These are phyloP conservation scores for Chrysocyon brachyurus DNA, from an alignment of 2,797 vertebrate species.

Conservation along the genomic window DNA sequence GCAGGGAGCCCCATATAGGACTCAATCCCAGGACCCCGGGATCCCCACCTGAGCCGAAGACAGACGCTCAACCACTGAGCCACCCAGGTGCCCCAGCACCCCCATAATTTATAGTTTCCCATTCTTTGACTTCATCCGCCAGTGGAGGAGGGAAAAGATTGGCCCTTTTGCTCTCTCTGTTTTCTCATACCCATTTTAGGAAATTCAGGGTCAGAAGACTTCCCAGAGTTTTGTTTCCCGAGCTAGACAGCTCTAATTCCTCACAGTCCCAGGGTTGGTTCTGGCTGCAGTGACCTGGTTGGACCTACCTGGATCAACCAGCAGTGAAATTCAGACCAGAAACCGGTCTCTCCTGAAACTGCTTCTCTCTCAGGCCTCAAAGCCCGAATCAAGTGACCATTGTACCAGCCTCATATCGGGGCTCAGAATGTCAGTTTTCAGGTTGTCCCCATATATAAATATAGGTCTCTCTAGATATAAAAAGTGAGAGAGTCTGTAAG, in stretches of 20 bases:
- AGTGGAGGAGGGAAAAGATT: neutral
- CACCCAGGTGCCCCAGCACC: too few relatives aligned
- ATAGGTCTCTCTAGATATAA: conserved; percentile 88
- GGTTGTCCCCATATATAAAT: conserved; percentile 88
- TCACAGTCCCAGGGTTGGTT: neutral
- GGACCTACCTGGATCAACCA: neutral
- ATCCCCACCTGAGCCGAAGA: too few relatives aligned
- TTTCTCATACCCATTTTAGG: neutral
- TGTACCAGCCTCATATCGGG: conserved; percentile 85
- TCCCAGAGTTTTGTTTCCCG: neutral
- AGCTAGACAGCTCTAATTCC: neutral
- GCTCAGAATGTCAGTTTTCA: conserved; percentile 86
- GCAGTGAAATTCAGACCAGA: conserved; percentile 70
- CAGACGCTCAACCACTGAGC: too few relatives aligned
- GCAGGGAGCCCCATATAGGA: too few relatives aligned
- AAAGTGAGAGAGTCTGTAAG: conserved; percentile 87
- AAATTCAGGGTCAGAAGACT: conserved; percentile 32
- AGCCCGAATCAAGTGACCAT: conserved; percentile 85
- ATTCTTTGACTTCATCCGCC: conserved; percentile 18
- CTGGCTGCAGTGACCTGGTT: neutral
- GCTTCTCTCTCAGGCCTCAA: conserved; percentile 73
- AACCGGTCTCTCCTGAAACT: conserved; percentile 75
- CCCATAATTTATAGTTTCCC: neutral
- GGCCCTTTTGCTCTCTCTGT: neutral
- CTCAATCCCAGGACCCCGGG: too few relatives aligned